phyloP scores from a whole-genome alignment of 2,113 vertebrate species.

The Parotia lawesii region DNA sequence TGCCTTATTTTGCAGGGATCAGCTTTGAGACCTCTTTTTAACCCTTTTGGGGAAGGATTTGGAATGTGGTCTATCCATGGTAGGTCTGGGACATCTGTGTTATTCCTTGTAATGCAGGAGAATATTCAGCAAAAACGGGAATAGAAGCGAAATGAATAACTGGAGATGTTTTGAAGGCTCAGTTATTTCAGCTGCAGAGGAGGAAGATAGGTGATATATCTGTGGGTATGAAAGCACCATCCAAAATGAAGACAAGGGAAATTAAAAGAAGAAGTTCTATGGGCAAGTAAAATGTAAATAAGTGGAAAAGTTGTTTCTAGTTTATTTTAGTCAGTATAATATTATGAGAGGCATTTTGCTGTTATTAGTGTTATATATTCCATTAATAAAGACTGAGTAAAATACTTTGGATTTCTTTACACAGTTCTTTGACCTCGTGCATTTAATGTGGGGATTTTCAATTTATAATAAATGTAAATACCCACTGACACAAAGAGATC shows the following conservation, averaged over 20 bases:
- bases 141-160: neutral
- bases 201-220: neutral
- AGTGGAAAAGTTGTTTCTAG: neutral
- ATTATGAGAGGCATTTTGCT: neutral
- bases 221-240: neutral
- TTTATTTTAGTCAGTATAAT: neutral
- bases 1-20: neutral
- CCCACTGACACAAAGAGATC: neutral
- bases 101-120: neutral
- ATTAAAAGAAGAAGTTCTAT: neutral
- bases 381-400: neutral
- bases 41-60: neutral
- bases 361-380: neutral
- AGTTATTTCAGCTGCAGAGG: neutral
- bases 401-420: neutral
- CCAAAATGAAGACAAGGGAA: neutral
- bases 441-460: neutral
- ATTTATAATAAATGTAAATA: neutral
- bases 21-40: neutral
- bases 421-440: neutral
- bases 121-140: neutral
- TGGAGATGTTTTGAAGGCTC: neutral
- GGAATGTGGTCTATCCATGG: neutral
- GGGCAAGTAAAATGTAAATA: neutral
- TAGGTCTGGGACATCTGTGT: neutral